Conservation (phyloP, 2,888 invertebrate species). For the Lithophane ornitopus region DNA sequence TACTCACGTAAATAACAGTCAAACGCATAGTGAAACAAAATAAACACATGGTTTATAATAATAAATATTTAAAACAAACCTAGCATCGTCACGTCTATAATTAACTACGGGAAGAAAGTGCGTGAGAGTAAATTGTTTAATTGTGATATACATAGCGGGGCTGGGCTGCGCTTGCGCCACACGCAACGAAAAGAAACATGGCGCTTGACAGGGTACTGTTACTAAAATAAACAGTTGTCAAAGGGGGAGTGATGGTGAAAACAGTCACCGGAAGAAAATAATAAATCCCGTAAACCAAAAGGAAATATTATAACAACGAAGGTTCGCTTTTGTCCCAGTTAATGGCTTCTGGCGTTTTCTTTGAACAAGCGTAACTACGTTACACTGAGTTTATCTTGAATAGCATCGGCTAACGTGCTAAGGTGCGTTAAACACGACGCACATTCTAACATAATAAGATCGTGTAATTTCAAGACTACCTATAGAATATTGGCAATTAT, state of each 20-base stretch:
- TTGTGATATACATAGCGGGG: constrained; percentile 79
- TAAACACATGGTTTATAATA: constrained; percentile 70
- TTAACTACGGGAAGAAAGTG: constrained; percentile 82
- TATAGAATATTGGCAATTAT: constrained; percentile 60
- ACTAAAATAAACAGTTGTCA: constrained; percentile 80
- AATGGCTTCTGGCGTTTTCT: constrained; percentile 29
- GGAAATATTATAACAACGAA: constrained; percentile 72
- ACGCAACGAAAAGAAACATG: constrained; percentile 74
- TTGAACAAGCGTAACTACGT: constrained; percentile 24
- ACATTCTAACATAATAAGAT: constrained; percentile 56
- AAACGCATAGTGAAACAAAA: constrained; percentile 59
- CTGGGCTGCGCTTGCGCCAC: constrained; percentile 74
- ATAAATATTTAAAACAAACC: constrained; percentile 79
- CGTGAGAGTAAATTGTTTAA: constrained; percentile 87
- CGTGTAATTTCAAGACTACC: constrained; percentile 45
- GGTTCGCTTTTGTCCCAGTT: constrained; percentile 46
- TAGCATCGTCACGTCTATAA: constrained; percentile 74
- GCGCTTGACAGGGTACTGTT: constrained; percentile 63
- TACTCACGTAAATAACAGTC: constrained; percentile 39
- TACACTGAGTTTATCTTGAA: constrained; percentile 53
- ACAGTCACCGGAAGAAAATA: constrained; percentile 75
- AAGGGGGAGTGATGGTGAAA: constrained; percentile 68
- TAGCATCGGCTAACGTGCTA: constrained; percentile 31
- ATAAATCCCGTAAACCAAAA: constrained; percentile 71
- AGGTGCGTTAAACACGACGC: constrained; percentile 51